A percentile compares a stretch with the other conserved stretches of the same genome.
Conservation (phyloP, 2,888 invertebrate genomes). For the Perizoma flavofasciatum region DNA sequence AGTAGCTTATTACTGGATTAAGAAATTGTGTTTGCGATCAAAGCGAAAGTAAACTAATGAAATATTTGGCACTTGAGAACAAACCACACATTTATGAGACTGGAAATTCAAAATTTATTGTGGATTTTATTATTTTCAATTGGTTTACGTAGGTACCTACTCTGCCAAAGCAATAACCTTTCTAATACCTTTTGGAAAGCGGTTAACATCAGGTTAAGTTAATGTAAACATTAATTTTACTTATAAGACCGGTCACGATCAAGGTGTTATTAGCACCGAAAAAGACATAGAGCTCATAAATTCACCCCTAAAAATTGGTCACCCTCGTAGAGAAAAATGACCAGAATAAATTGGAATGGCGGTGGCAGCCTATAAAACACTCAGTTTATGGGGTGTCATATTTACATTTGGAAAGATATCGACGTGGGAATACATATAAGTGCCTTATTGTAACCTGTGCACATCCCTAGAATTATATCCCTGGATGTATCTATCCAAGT, state of each 20-base stretch:
- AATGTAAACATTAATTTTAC: conserved; percentile 29
- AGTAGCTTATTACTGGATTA: conserved; percentile 9
- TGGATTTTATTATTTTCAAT: no score
- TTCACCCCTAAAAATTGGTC: conserved; percentile 78
- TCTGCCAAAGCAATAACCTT: no score
- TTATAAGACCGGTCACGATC: conserved; percentile 45
- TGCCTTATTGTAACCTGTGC: conserved; percentile 49
- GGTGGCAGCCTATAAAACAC: conserved; percentile 81
- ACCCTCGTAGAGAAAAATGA: conserved; percentile 82
- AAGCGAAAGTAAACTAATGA: background rate
- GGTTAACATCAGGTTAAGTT: no score
- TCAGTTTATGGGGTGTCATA: conserved; percentile 83
- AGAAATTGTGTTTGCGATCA: background rate
- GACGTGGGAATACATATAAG: conserved; percentile 72
- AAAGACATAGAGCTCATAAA: conserved; percentile 70
- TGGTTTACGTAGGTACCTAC: no score
- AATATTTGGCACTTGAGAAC: background rate
- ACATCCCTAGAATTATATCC: conserved; percentile 21
- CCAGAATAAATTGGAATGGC: conserved; percentile 83
- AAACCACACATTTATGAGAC: no score
- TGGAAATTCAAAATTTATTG: no score
- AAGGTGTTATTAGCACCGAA: conserved; percentile 64
- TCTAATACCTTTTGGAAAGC: no score
- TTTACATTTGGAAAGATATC: conserved; percentile 79
- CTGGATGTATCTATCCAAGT: conserved; percentile 3